Base-by-base conservation (phyloP, 2,113 vertebrate species). In the Neolamprologus tretocephalus region DNA sequence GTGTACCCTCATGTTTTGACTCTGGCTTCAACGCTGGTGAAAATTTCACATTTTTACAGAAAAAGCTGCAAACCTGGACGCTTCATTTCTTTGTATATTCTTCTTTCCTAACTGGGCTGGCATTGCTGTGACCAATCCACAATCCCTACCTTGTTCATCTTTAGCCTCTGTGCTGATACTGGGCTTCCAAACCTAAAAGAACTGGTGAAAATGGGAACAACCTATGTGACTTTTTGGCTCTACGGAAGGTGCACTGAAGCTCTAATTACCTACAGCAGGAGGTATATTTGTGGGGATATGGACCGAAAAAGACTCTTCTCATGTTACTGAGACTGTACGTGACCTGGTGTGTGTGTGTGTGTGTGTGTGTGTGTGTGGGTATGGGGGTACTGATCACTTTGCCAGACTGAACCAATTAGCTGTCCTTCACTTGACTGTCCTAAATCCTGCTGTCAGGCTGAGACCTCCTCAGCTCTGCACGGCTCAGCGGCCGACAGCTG, bases 341-440 rank as follows among this genome's bases (percentile, higher is more conserved):
- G 61, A 35, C 61, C 31, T 10, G 61, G 23, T 47, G 78, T n/a
- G 80, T 68, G 85, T 4, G 35, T 33, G 73, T 10, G 3, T 2
- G 42, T 12, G 11, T 5, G 40, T 80, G 21, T 35, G 61, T 14
- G 78, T 63, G 81, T 5, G 33, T 17, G 19, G 7, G 17, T 40
- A 35, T 47, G 28, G 23, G 37, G 8, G 31, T 49, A 42, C 28
- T 80, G 61, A 57, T 58, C 86, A 87, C 33, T 84, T 21, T 88
- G 58, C 84, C 73, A 83, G 80, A 80, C 86, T 54, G 68, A 88
- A 87, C 85, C 82, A 91, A 89, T 90, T 79, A 89, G 73, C 66
- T 26, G 42, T 66, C 63, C 75, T 87, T 73, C 55, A 81, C 73
- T 84, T 91, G 85, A 89, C 86, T n/a, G 71, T 79, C 63, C 23